phyloP scores from a whole-genome alignment of 2,888 invertebrate species.

The Harpalus rufipes region DNA sequence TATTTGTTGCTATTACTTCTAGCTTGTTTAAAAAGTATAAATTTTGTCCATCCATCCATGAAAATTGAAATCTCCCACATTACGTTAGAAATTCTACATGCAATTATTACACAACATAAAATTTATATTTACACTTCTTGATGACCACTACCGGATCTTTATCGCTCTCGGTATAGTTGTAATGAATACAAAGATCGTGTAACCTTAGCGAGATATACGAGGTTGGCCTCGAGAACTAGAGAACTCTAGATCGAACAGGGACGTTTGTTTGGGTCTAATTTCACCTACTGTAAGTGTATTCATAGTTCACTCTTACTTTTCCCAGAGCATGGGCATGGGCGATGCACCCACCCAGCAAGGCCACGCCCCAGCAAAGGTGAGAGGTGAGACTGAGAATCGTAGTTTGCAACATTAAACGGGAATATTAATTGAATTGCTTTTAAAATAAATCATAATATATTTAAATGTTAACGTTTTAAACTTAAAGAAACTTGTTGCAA shows the following conservation, averaged over 20 bases:
- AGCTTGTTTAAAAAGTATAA: not conserved
- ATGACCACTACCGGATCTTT: slow-evolving; percentile 53
- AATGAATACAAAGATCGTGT: slow-evolving; percentile 58
- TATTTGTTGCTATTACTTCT: not conserved
- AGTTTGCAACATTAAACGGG: not conserved
- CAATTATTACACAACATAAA: slow-evolving; percentile 14
- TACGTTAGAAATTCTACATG: not conserved
- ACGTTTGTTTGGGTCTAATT: slow-evolving; percentile 33
- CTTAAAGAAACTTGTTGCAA: too few species aligned
- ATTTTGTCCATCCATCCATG: not conserved
- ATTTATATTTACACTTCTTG: slow-evolving; percentile 25
- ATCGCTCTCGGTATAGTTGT: not conserved
- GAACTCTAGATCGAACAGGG: slow-evolving; percentile 9
- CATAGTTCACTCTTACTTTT: slow-evolving; percentile 39
- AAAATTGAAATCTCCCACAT: slow-evolving; percentile 1
- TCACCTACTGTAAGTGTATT: not conserved
- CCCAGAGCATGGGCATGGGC: slow-evolving; percentile 39
- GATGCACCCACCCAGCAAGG: slow-evolving; percentile 40
- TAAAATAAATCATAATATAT: not conserved
- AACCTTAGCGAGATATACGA: slow-evolving; percentile 57
- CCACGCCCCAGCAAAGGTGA: not conserved
- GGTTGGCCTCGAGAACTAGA: slow-evolving; percentile 46
- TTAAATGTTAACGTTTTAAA: too few species aligned
- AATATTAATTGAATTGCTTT: slow-evolving; percentile 25
- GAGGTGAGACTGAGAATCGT: slow-evolving; percentile 2